Evolutionary conservation across 2,113 vertebrate species (phyloP).

Genomic region (Channa argus): DNA sequence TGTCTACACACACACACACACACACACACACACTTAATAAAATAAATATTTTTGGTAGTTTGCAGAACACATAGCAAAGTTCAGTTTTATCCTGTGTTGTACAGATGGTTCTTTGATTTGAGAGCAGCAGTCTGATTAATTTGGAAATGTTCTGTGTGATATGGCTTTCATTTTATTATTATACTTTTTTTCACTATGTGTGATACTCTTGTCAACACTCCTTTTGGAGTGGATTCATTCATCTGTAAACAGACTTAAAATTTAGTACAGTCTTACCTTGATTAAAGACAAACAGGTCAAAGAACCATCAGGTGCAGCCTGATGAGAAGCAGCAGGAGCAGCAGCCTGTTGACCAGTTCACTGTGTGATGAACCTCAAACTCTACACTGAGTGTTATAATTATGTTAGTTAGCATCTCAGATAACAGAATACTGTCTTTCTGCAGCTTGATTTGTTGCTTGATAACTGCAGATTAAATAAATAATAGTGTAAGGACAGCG

Average conservation of each 20-base stretch:
- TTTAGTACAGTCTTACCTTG: background rate
- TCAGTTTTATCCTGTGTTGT: background rate
- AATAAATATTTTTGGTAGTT: background rate
- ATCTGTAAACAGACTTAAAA: background rate
- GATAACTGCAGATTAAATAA: too few relatives aligned
- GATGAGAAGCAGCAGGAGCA: background rate
- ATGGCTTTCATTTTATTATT: too few relatives aligned
- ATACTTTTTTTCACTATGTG: too few relatives aligned
- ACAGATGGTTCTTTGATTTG: slow-evolving; percentile 40
- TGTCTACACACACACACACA: too few relatives aligned
- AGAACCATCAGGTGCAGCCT: slow-evolving; percentile 1
- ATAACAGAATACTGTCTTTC: too few relatives aligned
- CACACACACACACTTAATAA: too few relatives aligned
- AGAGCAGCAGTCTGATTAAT: slow-evolving; percentile 5
- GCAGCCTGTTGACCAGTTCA: slow-evolving; percentile 3
- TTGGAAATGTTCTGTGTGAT: too few relatives aligned
- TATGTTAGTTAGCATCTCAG: too few relatives aligned
- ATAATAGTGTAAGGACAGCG: too few relatives aligned
- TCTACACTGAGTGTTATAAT: background rate
- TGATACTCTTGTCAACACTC: too few relatives aligned
- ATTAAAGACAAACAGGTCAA: background rate
- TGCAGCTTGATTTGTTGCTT: too few relatives aligned
- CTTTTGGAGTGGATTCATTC: background rate
- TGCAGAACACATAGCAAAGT: background rate
- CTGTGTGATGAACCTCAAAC: background rate